Evolutionary conservation across 2,797 vertebrate species (phyloP).

Genomic region (Myotis planiceps): DNA sequence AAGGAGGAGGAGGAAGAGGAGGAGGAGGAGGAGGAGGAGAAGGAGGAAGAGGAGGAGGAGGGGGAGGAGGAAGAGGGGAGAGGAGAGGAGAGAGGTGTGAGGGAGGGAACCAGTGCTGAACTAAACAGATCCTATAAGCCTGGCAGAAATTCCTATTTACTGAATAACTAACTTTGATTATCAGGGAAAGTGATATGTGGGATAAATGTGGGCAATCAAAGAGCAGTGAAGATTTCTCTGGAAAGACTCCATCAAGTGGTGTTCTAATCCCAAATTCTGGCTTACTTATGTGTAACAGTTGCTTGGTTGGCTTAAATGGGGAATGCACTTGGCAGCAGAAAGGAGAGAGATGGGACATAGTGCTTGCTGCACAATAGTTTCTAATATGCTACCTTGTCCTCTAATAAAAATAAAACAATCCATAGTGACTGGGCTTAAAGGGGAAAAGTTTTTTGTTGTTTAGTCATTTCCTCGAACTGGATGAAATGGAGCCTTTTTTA

Average conservation of each 20-base stretch:
- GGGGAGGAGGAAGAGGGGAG: too few relatives aligned
- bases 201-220: neutral
- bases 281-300: neutral
- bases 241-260: neutral
- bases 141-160: neutral
- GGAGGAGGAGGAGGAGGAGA: too few relatives aligned
- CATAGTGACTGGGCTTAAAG: neutral
- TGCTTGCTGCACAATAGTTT: neutral
- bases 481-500: constrained; percentile 44
- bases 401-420: constrained; percentile 45
- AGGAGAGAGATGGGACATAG: neutral
- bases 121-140: neutral
- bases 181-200: neutral
- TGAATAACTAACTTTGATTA: neutral
- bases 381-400: neutral
- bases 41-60: neutral
- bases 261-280: neutral
- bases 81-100: too few relatives aligned
- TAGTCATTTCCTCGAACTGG: constrained; percentile 45
- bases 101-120: neutral
- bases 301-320: neutral
- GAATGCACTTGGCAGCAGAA: neutral
- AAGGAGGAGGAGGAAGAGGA: too few relatives aligned
- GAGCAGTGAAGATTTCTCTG: neutral
- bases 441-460: neutral